A percentile compares a stretch with the other conserved stretches of the same genome.
Evolutionary conservation across 2,113 vertebrate species (phyloP).

Genomic region (Ancistrus triradiatus): DNA sequence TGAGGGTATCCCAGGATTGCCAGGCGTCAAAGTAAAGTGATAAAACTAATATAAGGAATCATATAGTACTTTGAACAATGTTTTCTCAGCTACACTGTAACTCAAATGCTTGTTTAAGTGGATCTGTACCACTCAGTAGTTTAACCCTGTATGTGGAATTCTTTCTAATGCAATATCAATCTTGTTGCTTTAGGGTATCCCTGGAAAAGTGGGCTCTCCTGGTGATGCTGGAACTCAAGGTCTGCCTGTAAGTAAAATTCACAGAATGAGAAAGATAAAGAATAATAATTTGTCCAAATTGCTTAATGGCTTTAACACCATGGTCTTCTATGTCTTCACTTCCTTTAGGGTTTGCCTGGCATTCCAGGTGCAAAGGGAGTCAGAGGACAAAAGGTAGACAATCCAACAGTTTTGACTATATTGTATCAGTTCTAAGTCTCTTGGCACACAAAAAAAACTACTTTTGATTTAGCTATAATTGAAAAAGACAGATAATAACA

Average conservation of each 20-base stretch:
- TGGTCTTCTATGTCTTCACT: not conserved
- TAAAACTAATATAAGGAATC: not conserved
- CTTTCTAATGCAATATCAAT: not conserved
- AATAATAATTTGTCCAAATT: too few species aligned
- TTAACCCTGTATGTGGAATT: too few species aligned
- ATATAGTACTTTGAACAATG: not conserved
- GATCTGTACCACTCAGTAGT: too few species aligned
- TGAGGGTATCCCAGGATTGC: slow-evolving; percentile 93
- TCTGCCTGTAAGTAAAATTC: slow-evolving; percentile 78
- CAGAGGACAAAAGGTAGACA: slow-evolving; percentile 76
- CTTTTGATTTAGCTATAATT: too few species aligned
- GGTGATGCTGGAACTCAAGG: slow-evolving; percentile 85
- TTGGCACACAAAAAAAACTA: too few species aligned
- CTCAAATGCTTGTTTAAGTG: not conserved
- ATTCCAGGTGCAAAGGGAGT: slow-evolving; percentile 80
- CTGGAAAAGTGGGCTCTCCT: slow-evolving; percentile 84
- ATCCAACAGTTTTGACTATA: not conserved
- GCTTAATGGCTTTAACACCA: too few species aligned
- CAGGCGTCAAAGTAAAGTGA: slow-evolving; percentile 78
- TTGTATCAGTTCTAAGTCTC: not conserved
- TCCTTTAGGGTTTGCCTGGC: slow-evolving; percentile 80
- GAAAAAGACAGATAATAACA: too few species aligned
- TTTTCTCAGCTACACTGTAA: not conserved
- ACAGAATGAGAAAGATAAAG: not conserved
- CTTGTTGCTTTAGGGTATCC: slow-evolving; percentile 77